Evolutionary conservation across 2,113 vertebrate species (phyloP).

Genomic region (Anguilla japonica): DNA sequence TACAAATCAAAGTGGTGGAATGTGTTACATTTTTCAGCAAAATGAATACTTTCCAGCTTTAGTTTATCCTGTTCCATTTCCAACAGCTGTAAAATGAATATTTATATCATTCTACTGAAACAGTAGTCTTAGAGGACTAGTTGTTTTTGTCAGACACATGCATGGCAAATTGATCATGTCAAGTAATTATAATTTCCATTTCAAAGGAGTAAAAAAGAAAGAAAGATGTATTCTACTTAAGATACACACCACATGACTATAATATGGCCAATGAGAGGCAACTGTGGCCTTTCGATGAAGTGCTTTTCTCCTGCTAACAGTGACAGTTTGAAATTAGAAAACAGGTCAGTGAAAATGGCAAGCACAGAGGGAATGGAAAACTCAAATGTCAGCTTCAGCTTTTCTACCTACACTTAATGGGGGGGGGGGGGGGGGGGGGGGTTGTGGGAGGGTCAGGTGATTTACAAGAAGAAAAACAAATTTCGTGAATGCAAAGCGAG

Average conservation of each 20-base stretch:
- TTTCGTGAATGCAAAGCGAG: too few relatives aligned
- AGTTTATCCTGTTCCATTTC: not conserved
- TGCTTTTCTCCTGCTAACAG: not conserved
- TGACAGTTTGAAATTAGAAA: not conserved
- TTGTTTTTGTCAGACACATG: not conserved
- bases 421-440: not conserved
- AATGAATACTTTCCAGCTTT: not conserved
- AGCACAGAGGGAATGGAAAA: not conserved
- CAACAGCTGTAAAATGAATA: not conserved
- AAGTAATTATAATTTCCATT: not conserved
- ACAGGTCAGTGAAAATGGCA: not conserved
- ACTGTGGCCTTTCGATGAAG: not conserved
- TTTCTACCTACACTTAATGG: not conserved
- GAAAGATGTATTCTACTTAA: not conserved
- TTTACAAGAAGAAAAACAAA: too few relatives aligned
- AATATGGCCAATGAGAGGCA: not conserved
- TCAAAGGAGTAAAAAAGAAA: not conserved
- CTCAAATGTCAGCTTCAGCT: not conserved
- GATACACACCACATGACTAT: not conserved
- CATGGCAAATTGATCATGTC: not conserved
- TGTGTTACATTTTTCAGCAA: not conserved
- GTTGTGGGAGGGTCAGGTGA: too few relatives aligned
- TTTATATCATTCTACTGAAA: not conserved
- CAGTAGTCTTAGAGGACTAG: not conserved
- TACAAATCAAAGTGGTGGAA: too few relatives aligned